Conservation (phyloP, 1,140 invertebrate genomes). For the Procambarus virginalis region DNA sequence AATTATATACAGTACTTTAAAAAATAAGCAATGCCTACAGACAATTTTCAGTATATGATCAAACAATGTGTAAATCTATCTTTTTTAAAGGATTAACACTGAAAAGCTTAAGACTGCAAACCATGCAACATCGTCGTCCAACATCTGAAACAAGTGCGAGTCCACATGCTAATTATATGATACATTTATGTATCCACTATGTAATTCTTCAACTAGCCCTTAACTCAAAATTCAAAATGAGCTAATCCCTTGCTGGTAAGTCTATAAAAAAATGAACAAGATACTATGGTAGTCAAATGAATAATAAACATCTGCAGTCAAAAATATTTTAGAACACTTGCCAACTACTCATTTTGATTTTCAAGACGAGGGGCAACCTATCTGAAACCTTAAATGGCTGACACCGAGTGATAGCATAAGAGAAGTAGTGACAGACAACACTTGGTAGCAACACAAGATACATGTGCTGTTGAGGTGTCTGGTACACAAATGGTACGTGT, state of each 20-base stretch:
- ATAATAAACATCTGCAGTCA: neutral
- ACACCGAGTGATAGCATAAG: neutral
- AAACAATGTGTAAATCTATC: neutral
- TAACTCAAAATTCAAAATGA: neutral
- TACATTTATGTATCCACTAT: neutral
- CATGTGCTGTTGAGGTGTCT: neutral
- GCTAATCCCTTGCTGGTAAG: neutral
- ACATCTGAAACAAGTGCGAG: neutral
- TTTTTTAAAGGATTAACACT: neutral
- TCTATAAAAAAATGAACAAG: neutral
- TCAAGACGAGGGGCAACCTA: neutral
- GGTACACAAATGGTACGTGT: neutral
- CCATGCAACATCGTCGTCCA: constrained; percentile 21
- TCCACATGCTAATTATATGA: constrained; percentile 13
- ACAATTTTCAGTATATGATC: neutral
- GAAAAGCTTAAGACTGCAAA: neutral
- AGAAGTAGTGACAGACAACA: neutral
- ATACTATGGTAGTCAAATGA: neutral
- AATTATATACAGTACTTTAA: neutral
- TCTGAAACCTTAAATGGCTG: neutral
- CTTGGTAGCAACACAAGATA: neutral
- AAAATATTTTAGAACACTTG: neutral
- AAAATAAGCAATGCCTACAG: neutral
- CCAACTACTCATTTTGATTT: neutral
- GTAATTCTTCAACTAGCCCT: neutral